Conservation (phyloP, 2,113 vertebrate species). For the Sula dactylatra region DNA sequence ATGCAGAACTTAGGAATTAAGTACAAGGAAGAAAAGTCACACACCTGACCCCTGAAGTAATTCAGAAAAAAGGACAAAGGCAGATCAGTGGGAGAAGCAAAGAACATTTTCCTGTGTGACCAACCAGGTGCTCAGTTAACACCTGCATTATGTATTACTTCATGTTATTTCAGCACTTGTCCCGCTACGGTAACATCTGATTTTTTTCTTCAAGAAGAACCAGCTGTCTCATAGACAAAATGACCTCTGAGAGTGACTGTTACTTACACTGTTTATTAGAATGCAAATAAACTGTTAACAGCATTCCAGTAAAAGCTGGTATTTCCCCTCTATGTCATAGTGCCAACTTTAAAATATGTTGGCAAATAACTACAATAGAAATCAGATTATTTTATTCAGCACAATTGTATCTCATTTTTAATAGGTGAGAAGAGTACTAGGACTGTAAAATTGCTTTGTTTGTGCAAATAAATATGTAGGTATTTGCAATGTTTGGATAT, state of each 20-base stretch:
- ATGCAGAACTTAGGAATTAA: neutral
- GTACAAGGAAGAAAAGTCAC: neutral
- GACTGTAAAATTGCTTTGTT: neutral
- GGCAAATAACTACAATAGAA: neutral
- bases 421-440: neutral
- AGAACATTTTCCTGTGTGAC: neutral
- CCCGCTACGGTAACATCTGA: neutral
- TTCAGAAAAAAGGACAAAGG: neutral
- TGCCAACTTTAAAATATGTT: neutral
- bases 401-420: neutral
- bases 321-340: neutral
- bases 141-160: neutral
- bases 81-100: neutral
- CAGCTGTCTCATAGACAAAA: neutral
- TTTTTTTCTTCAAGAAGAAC: neutral
- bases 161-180: neutral
- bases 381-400: neutral
- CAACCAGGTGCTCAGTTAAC: neutral
- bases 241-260: neutral
- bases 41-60: neutral
- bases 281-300: neutral
- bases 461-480: neutral
- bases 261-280: neutral
- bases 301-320: neutral
- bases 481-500: neutral